A percentile compares a stretch with the other conserved stretches of the same genome.
phyloP scores from a whole-genome alignment of 2,888 invertebrate species.

The Agrochola lota region DNA sequence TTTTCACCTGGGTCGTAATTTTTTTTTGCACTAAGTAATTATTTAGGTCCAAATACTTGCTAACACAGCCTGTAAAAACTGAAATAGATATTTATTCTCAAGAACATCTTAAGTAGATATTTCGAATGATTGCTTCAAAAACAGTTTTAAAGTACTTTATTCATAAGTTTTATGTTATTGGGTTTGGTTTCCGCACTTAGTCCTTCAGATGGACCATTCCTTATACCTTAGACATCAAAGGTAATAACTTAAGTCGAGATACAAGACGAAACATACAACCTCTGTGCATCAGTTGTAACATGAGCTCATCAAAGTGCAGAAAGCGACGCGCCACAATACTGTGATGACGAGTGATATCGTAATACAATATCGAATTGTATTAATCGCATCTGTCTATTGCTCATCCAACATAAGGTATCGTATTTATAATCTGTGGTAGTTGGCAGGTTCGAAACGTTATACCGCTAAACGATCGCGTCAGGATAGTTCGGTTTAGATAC shows the following conservation, averaged over 20 bases:
- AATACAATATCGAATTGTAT: slow-evolving; percentile 52
- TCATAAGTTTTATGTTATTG: no score
- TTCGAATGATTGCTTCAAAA: no score
- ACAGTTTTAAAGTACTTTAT: no score
- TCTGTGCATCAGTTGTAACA: background rate
- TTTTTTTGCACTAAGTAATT: slow-evolving; percentile 22
- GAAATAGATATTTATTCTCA: background rate
- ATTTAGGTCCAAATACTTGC: background rate
- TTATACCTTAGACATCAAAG: background rate
- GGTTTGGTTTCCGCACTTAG: no score
- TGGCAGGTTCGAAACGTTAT: slow-evolving; percentile 58
- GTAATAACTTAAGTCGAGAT: background rate
- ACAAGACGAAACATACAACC: background rate
- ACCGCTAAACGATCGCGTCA: slow-evolving; percentile 60
- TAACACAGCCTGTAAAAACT: background rate
- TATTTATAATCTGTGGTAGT: slow-evolving; percentile 62
- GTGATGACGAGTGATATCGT: slow-evolving; percentile 39
- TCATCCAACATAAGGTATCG: slow-evolving; percentile 46
- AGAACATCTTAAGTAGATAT: background rate
- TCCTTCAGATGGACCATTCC: no score
- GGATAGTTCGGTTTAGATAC: slow-evolving; percentile 61
- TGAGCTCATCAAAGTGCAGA: background rate
- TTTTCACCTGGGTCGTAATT: background rate
- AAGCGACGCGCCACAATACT: background rate
- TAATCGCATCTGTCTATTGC: slow-evolving; percentile 49